phyloP scores from a whole-genome alignment of 2,797 vertebrate species.

The Bryconaethiops microstoma region DNA sequence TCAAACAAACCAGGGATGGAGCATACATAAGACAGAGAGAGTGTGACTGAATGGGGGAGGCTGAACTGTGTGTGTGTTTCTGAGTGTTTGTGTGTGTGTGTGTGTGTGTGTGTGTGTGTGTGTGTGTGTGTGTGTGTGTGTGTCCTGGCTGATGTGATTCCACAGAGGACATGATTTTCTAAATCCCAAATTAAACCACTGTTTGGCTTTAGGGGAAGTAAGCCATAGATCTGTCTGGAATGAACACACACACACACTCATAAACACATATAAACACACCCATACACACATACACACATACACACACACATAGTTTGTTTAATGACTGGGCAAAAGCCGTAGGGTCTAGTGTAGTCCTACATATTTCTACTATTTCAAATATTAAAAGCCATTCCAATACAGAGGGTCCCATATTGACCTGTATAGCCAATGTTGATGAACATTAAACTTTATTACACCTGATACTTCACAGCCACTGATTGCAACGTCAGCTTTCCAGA shows the following conservation, averaged over 20 bases:
- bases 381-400: no score
- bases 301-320: constrained; percentile 9
- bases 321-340: not conserved
- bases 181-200: constrained; percentile 7
- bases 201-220: constrained; percentile 26
- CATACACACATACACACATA: no score
- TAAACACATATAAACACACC: constrained; percentile 12
- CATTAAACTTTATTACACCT: constrained; percentile 14
- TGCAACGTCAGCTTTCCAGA: constrained; percentile 44
- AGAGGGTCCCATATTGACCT: not conserved
- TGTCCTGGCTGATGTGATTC: not conserved
- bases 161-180: constrained; percentile 8
- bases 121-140: no score
- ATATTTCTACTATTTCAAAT: not conserved
- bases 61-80: constrained; percentile 2
- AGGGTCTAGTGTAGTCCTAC: not conserved
- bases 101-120: no score
- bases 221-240: constrained; percentile 25
- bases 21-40: not conserved
- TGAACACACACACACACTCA: constrained; percentile 6
- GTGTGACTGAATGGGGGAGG: not conserved
- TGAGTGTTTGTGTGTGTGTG: not conserved
- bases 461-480: constrained; percentile 10
- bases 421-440: not conserved
- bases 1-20: constrained; percentile 1